Conservation (phyloP, 2,113 vertebrate genomes). For the Cheirogaleus medius region DNA sequence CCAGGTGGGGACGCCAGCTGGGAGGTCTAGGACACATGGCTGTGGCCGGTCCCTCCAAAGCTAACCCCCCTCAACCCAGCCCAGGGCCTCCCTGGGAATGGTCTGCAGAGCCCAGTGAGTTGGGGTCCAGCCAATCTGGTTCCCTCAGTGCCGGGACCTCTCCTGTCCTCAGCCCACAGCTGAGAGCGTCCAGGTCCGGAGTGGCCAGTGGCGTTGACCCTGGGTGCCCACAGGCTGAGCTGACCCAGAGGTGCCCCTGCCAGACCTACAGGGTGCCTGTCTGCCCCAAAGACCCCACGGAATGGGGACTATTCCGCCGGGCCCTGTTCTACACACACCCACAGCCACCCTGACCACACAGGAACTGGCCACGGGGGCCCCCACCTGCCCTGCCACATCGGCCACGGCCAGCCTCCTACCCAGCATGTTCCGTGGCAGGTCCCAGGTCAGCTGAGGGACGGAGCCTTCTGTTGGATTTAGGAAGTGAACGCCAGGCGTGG, state of each 20-base stretch:
- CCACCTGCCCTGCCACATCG: accelerated
- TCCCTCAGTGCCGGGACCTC: accelerated
- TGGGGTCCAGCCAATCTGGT: accelerated
- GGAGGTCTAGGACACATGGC: neutral
- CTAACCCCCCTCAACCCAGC: neutral
- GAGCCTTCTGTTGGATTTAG: neutral
- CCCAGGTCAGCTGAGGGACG: neutral
- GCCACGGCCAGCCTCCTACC: neutral
- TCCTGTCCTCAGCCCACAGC: too few species aligned
- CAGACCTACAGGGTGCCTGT: too few species aligned
- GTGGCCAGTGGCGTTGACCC: too few species aligned
- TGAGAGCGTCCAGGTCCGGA: neutral
- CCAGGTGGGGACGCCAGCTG: accelerated
- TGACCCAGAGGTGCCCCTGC: neutral
- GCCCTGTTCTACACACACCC: too few species aligned
- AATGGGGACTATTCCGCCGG: neutral
- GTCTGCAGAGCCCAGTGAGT: neutral
- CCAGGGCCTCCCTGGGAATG: neutral
- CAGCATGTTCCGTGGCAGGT: accelerated
- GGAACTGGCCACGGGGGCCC: neutral
- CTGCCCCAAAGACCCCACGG: neutral
- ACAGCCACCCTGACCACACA: accelerated
- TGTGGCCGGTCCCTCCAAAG: too few species aligned
- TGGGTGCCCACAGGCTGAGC: accelerated
- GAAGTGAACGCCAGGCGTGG: accelerated